Conservation (phyloP, 1,140 invertebrate species). For the Trypoxylus dichotomus region DNA sequence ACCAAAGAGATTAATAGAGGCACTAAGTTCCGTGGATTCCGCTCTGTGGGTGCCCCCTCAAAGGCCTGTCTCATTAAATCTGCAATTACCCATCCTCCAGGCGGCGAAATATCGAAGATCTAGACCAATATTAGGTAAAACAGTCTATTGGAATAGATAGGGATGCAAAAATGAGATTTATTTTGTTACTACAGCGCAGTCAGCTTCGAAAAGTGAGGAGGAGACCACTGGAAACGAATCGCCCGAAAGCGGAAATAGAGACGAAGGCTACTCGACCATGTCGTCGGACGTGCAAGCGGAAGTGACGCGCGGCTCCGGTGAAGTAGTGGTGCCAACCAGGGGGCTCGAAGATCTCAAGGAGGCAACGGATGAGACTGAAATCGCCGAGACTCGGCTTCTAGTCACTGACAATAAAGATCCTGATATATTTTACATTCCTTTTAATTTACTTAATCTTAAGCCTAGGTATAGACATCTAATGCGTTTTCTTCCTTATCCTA, state of each 20-base stretch:
- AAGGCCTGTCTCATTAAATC: conserved; percentile 66
- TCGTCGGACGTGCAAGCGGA: conserved; percentile 82
- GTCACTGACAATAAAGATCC: conserved; percentile 62
- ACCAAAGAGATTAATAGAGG: conserved; percentile 59
- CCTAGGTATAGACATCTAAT: conserved; percentile 48
- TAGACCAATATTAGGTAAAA: conserved; percentile 45
- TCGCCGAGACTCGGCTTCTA: conserved; percentile 56
- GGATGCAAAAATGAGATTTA: too few species aligned
- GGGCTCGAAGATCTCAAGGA: conserved; percentile 72
- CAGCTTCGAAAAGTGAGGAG: conserved; percentile 55
- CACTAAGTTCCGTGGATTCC: conserved; percentile 62
- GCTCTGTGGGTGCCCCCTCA: conserved; percentile 64
- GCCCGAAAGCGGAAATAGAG: conserved; percentile 73
- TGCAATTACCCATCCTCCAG: conserved; percentile 61
- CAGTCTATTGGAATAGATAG: not conserved
- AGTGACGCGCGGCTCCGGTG: conserved; percentile 47
- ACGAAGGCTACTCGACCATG: conserved; percentile 89
- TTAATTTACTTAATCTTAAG: conserved; percentile 66
- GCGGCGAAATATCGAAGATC: conserved; percentile 53
- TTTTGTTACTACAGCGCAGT: conserved; percentile 39
- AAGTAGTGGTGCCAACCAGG: conserved; percentile 59
- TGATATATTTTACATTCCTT: conserved; percentile 69
- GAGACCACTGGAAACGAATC: conserved; percentile 65
- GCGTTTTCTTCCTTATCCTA: not conserved
- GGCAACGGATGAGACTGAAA: conserved; percentile 69